Evolutionary conservation across 1,140 invertebrate species (phyloP).

Genomic region (Drosophila takahashii): DNA sequence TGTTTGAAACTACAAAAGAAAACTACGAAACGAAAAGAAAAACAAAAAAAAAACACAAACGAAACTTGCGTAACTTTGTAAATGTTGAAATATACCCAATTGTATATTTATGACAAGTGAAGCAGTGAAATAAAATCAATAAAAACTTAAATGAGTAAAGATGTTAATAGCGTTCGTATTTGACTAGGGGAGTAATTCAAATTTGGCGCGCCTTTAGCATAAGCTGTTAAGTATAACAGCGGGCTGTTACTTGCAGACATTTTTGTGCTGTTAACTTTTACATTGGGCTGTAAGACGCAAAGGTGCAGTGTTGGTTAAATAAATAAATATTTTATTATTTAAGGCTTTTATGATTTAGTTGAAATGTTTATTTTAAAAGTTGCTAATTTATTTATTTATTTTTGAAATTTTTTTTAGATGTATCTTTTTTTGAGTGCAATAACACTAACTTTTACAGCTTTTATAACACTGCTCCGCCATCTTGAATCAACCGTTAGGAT

Average conservation of each 20-base stretch:
- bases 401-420: neutral
- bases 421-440: neutral
- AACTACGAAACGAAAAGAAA: conserved; percentile 13
- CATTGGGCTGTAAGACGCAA: neutral
- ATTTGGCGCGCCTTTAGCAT: neutral
- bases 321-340: neutral
- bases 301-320: neutral
- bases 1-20: conserved; percentile 47
- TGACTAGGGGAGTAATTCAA: neutral
- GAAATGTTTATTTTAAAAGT: neutral
- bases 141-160: conserved; percentile 67
- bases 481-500: conserved; percentile 27
- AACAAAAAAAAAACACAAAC: conserved; percentile 7
- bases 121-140: conserved; percentile 65
- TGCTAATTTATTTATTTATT: neutral
- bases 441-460: neutral
- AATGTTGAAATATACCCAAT: conserved; percentile 77
- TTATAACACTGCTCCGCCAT: conserved; percentile 8
- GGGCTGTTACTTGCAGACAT: neutral
- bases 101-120: conserved; percentile 70
- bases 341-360: neutral
- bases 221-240: neutral
- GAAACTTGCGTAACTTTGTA: conserved; percentile 64
- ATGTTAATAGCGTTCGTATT: conserved; percentile 26
- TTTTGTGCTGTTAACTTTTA: neutral